Evolutionary conservation across 2,888 invertebrate genomes (phyloP), one percentile per base, ranked within the genome.

Genomic region (Drosophila lacicola): DNA sequence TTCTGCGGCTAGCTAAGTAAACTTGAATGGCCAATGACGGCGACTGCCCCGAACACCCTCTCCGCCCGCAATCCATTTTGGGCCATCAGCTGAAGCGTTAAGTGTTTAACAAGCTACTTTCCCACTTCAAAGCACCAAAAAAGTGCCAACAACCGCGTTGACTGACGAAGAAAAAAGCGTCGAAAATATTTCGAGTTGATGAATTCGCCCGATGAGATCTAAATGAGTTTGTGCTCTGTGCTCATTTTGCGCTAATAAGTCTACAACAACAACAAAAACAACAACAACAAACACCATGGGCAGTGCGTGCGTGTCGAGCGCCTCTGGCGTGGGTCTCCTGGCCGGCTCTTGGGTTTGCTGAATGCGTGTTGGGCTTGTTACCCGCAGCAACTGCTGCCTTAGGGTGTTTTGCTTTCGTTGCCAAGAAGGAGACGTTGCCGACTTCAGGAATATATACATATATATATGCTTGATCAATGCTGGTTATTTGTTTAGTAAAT

Each of bases 91-190:
- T 78, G 70, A 70, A 73, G 75, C 88, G 76, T 72, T 76, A 84
- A 83, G 85, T 84, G 85, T 33, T 69, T 87, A 83, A 83, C 82
- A 79, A 83, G 82, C 82, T 79, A 83, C 82, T 87, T 83, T 83
- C 82, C 88, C 88, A 83, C 88, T 83, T 83, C 80, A 87, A 87
- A 78, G 64, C 79, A 76, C 57, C 66, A 63, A 54, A 60, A 60
- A 58, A 64, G 47, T 56, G 58, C 61, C 63, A 70, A 64, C 60
- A 70, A 66, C 51, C 41, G 41, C 11, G 46, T 67, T 54, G 68
- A 54, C 57, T 42, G 55, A 50, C 44, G 45, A 53, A 47, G 29
- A 29, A 29, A 49, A 54, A 58, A 33, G 34, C 53, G 55, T 14
- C 21, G 6, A 19, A 53, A 63, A 68, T 58, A 53, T 49, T 61